Conservation (phyloP, 2,888 invertebrate species). For the Griposia aprilina region DNA sequence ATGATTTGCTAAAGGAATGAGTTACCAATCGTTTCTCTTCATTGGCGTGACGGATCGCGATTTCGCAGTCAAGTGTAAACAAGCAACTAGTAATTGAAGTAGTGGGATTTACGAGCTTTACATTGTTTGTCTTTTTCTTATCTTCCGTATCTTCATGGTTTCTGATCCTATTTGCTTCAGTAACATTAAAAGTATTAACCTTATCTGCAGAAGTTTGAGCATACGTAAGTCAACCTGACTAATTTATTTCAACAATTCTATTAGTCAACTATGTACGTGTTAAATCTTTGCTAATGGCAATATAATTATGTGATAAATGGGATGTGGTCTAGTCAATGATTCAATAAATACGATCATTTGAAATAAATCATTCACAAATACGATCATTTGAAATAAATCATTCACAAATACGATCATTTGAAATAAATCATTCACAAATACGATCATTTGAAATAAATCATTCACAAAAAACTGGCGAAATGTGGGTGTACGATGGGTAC, state of each 20-base stretch:
- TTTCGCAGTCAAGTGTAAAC: constrained; percentile 62
- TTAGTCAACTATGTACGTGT: neutral
- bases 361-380: constrained; percentile 10
- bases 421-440: too few relatives aligned
- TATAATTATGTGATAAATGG: constrained; percentile 3
- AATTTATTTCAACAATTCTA: neutral
- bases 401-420: too few relatives aligned
- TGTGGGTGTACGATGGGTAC: too few relatives aligned
- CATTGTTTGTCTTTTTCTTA: constrained; percentile 11
- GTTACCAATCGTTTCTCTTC: constrained; percentile 53
- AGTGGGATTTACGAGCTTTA: constrained; percentile 17
- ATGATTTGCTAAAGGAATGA: constrained; percentile 54
- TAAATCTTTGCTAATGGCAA: neutral
- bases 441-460: constrained; percentile 11
- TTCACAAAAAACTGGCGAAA: neutral
- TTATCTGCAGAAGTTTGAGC: neutral
- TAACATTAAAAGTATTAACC: neutral
- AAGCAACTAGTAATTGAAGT: constrained; percentile 40
- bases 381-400: constrained; percentile 17
- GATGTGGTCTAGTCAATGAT: neutral
- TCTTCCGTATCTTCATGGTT: neutral
- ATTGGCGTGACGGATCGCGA: constrained; percentile 61
- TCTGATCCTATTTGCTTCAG: neutral
- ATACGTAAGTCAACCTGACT: too few relatives aligned
- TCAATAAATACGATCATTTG: neutral